Evolutionary conservation across 2,113 vertebrate genomes (phyloP), one percentile per base, ranked within the genome.

Genomic region (Electrona antarctica): DNA sequence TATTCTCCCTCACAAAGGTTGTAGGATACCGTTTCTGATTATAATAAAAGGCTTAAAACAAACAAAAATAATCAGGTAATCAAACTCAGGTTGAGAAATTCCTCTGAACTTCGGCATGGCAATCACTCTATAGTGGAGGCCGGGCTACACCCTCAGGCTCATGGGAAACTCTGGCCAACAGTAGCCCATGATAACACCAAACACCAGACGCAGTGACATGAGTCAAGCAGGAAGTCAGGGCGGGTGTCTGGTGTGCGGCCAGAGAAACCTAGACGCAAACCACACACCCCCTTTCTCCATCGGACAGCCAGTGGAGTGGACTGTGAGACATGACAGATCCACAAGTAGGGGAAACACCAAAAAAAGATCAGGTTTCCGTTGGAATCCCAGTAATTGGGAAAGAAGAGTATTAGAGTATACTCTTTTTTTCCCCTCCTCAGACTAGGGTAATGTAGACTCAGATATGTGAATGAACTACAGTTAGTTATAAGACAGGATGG

Each of bases 221-320:
- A 91, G 87, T 89, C 88, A 84, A 92, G 85, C 86, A 90, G 91
- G 90, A 92, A 91, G 89, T 88, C 52, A 63, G 83, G 81, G 83
- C 83, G 88, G 89, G 89, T 86, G 88, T 90, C 88, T 85, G 85
- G 67, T 56, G 77, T 84, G 69, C 62, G 60, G 82, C 84, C 82
- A 74, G 84, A 86, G 79, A 85, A 81, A 80, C 73, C 69, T 70
- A 86, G 82, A 87, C 71, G 75, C 77, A 76, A 78, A 88, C 85
- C 80, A 80, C 85, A 85, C 69, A 14, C 77, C 80, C 82, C 75
- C 66, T 41, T 67, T 10, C 61, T 28, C 65, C 54, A 58, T 50
- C 13, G 56, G 88, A 82, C 88, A 81, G 71, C 82, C 52, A 64
- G 73, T 71, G 11, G 29, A 80, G 64, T 73, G 71, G 82, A 83